phyloP scores from a whole-genome alignment of 2,888 invertebrate species.

The Acleris emargana region DNA sequence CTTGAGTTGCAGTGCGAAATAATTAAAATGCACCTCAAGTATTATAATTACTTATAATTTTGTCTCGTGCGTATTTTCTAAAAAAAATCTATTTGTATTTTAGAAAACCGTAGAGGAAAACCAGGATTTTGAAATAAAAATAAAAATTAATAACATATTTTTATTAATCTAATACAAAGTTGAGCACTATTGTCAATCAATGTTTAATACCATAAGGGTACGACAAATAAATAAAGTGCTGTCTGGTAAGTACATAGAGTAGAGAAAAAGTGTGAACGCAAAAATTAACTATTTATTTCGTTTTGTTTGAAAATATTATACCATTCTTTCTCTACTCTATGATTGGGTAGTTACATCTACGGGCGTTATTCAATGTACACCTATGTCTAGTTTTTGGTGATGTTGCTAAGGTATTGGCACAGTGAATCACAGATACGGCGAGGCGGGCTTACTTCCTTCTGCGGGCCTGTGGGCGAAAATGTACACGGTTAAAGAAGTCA shows the following conservation, averaged over 20 bases:
- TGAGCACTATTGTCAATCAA: conserved; percentile 42
- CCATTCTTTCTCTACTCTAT: conserved; percentile 33
- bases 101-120: background rate
- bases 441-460: conserved; percentile 62
- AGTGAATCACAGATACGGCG: conserved; percentile 47
- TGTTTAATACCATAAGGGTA: conserved; percentile 52
- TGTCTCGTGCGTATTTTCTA: no score
- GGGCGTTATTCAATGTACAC: conserved; percentile 21
- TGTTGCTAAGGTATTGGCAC: conserved; percentile 36
- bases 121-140: conserved; percentile 31
- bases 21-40: no score
- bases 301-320: background rate
- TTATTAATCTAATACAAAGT: conserved; percentile 57
- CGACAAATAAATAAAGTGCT: conserved; percentile 47
- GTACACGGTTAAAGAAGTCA: conserved; percentile 8
- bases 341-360: conserved; percentile 22
- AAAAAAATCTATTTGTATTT: no score
- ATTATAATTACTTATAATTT: no score
- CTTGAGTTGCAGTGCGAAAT: no score
- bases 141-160: conserved; percentile 55
- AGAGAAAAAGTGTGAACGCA: conserved; percentile 27
- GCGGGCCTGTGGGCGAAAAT: conserved; percentile 60
- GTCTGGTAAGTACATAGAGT: conserved; percentile 22
- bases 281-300: background rate
- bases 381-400: conserved; percentile 41